phyloP scores from a whole-genome alignment of 2,888 invertebrate species.

The Polyploca ridens region DNA sequence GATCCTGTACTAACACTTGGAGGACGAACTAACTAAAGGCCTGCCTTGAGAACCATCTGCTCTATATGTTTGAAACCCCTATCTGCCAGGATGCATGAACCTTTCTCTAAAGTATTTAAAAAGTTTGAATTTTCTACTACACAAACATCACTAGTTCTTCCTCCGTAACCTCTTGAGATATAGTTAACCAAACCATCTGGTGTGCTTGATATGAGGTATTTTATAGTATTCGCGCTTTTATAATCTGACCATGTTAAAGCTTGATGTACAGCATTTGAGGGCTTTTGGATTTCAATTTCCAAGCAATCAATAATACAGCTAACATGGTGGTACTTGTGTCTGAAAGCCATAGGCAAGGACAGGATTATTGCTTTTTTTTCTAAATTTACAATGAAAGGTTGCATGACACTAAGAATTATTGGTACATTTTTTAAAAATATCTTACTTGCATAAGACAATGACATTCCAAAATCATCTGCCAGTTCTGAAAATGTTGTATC shows the following conservation, averaged over 20 bases:
- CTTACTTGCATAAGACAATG: constrained; percentile 21
- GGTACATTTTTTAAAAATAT: constrained; percentile 31
- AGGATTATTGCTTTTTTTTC: constrained; percentile 23
- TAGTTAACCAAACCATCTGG: too few relatives aligned
- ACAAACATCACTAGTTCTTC: too few relatives aligned
- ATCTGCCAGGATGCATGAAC: neutral
- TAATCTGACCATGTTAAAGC: constrained; percentile 54
- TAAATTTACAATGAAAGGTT: constrained; percentile 30
- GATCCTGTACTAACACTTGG: too few relatives aligned
- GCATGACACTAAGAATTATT: constrained; percentile 28
- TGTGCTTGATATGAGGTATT: too few relatives aligned
- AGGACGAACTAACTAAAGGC: too few relatives aligned
- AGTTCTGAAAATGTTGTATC: constrained; percentile 31
- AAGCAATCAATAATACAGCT: constrained; percentile 55
- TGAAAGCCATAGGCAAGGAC: constrained; percentile 37
- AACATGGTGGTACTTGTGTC: constrained; percentile 40
- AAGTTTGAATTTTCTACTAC: too few relatives aligned
- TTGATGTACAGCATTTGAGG: constrained; percentile 45
- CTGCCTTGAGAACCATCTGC: neutral
- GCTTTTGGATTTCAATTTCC: constrained; percentile 56
- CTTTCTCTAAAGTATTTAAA: too few relatives aligned
- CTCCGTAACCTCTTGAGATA: too few relatives aligned
- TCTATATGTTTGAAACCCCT: neutral
- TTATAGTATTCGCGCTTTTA: constrained; percentile 41
- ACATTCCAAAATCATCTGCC: constrained; percentile 32